Conservation (phyloP, 1,140 invertebrate species). For the Drosophila grimshawi region DNA sequence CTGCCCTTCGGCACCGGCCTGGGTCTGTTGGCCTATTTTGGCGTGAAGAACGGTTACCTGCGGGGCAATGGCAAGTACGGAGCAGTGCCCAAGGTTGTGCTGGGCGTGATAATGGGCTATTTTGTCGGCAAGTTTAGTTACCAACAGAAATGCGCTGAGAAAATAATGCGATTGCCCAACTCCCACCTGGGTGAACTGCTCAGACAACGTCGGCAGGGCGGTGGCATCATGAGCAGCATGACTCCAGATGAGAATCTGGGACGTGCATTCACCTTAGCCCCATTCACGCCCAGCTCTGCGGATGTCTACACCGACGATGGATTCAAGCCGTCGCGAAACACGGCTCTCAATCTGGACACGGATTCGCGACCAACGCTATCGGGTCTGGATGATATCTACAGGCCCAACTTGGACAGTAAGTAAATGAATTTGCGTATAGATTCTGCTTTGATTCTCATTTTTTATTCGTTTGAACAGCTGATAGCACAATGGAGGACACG, state of each 20-base stretch:
- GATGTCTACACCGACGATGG: constrained; percentile 85
- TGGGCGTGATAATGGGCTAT: constrained; percentile 89
- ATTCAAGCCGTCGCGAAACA: constrained; percentile 52
- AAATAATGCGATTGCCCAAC: constrained; percentile 89
- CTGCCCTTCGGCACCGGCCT: constrained; percentile 87
- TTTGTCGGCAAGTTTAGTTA: constrained; percentile 91
- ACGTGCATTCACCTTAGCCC: constrained; percentile 84
- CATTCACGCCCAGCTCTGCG: constrained; percentile 78
- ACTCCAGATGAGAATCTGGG: constrained; percentile 84
- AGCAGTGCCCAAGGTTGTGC: constrained; percentile 87
- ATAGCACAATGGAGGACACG: constrained; percentile 51
- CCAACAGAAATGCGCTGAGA: constrained; percentile 89
- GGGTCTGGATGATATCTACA: constrained; percentile 85
- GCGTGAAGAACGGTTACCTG: constrained; percentile 86
- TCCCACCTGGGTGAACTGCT: constrained; percentile 76
- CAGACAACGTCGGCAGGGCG: constrained; percentile 62
- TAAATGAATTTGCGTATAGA: background rate
- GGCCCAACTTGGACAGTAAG: constrained; percentile 85
- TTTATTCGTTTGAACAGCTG: constrained; percentile 15
- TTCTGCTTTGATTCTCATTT: background rate
- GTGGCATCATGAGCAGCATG: constrained; percentile 59
- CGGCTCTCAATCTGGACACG: constrained; percentile 84
- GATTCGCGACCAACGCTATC: constrained; percentile 80
- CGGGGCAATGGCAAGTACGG: constrained; percentile 87
- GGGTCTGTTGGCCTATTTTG: constrained; percentile 87